phyloP scores from a whole-genome alignment of 2,888 invertebrate species.

The Liopterus haemorrhoidalis region DNA sequence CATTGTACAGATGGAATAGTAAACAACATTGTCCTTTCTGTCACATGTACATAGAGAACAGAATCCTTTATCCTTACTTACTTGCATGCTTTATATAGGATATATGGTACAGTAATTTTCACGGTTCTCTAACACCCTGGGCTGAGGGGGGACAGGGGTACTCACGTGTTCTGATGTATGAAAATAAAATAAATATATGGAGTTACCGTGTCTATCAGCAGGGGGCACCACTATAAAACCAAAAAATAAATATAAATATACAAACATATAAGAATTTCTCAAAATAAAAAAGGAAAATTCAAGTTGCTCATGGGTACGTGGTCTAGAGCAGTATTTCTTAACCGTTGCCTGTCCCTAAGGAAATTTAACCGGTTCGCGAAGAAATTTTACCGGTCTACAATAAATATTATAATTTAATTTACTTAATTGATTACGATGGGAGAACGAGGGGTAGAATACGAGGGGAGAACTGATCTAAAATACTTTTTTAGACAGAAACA shows the following conservation, averaged over 20 bases:
- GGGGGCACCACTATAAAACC: not conserved
- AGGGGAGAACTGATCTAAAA: too few species aligned
- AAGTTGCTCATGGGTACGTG: too few species aligned
- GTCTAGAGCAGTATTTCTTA: too few species aligned
- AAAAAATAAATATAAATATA: not conserved
- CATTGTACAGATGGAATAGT: not conserved
- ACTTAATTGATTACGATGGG: too few species aligned
- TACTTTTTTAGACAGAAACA: too few species aligned
- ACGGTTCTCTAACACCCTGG: slow-evolving; percentile 26
- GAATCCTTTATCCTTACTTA: too few species aligned
- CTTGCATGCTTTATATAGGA: slow-evolving; percentile 26
- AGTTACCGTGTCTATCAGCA: too few species aligned
- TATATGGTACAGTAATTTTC: slow-evolving; percentile 30
- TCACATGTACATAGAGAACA: not conserved
- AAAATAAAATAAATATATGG: not conserved
- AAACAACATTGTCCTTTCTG: not conserved
- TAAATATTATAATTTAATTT: too few species aligned
- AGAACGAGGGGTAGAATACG: too few species aligned
- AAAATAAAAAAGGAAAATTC: not conserved
- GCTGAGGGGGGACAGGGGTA: slow-evolving; percentile 9
- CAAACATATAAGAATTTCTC: not conserved
- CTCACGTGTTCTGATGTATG: slow-evolving; percentile 19
- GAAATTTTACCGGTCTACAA: too few species aligned
- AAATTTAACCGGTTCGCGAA: too few species aligned
- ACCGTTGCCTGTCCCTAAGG: too few species aligned